Evolutionary conservation across 2,888 invertebrate species (phyloP), one percentile per base, ranked within the genome.

Genomic region (Ectobius pallidus): DNA sequence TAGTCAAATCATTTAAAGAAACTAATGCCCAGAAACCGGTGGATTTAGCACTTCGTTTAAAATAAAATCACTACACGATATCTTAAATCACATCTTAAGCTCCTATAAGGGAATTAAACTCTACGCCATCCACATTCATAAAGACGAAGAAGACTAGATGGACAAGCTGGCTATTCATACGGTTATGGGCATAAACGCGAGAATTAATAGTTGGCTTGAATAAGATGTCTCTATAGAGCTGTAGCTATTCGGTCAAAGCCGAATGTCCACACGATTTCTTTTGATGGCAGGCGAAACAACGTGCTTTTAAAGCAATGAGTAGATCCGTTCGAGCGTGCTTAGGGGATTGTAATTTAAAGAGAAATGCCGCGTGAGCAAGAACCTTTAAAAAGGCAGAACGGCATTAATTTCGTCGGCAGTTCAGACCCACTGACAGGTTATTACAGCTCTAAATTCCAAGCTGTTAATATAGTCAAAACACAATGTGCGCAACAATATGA

Each of bases 211-310:
- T n/a, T n/a, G 22, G 30, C 27, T 7, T 58, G 58, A 58, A 58
- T 30, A 58, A 58, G 58, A 58, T 30, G 58, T 58, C 58, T 30
- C 18, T 9, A 11, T 7, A 34, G 11, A 58, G 58, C 11, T 7
- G 58, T 58, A 30, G 58, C 27, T 30, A 58, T 30, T 58, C 30
- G 58, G 58, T 30, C 58, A 30, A 30, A 30, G n/a, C 30, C 27
- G 30, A 58, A 58, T n/a, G 58, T 58, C 58, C 30, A 58, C 58
- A 58, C 58, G 58, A 58, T 58, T 30, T 30, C 58, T 58, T 58
- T 58, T 30, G 32, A 30, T 46, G 46, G 46, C 7, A n/a, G n/a
- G 46, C 46, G 11, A 46, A 30, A 30, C 30, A 30, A 52, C 20
- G 52, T 20, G 52, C 52, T 52, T 52, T 52, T 7, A 52, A 27